Base-by-base conservation (phyloP, 1,140 invertebrate species). In the Radopholus similis region DNA sequence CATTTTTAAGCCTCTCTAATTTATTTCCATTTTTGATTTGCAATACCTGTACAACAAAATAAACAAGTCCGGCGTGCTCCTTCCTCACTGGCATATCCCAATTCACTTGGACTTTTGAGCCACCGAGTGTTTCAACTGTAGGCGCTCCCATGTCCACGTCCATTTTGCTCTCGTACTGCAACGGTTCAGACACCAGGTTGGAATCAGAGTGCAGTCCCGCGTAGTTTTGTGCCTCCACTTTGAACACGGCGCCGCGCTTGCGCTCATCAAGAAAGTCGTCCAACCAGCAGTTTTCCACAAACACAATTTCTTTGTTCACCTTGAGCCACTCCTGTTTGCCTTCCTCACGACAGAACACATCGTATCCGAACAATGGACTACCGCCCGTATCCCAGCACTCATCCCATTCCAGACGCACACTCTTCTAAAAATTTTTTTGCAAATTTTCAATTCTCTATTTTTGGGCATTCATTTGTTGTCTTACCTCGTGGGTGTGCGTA, bases 371-470 rank as follows among this genome's bases (percentile, higher is more conserved):
- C 72, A 99, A 90, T 74, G 91, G 88, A 35, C 93, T 88, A 44
- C 95, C 95, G 38, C 95, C 95, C 83, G 98, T 94, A 53, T 86
- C 88, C 76, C 89, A 88, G 8, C 95, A 95, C 85, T 91, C 95
- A 3, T 89, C 89, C 96, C 96, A 99, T 80, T 90, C 89, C 4
- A 99, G 87, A 82, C 65, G 66, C 13, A 54, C 30, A 28, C 57
- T 63, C 9, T 30, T n/a, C n/a, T n/a, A n/a, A n/a, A n/a, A n/a
- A n/a, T n/a, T n/a, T n/a, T n/a, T n/a, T n/a, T n/a, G n/a, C n/a
- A n/a, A n/a, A n/a, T n/a, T n/a, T n/a, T n/a, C n/a, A n/a, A n/a
- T n/a, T n/a, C n/a, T n/a, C n/a, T n/a, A n/a, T n/a, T n/a, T n/a
- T n/a, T n/a, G n/a, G n/a, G 40, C 40, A 42, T 42, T 42, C 40